phyloP scores from a whole-genome alignment of 2,797 vertebrate species.

The Tapirus indicus region DNA sequence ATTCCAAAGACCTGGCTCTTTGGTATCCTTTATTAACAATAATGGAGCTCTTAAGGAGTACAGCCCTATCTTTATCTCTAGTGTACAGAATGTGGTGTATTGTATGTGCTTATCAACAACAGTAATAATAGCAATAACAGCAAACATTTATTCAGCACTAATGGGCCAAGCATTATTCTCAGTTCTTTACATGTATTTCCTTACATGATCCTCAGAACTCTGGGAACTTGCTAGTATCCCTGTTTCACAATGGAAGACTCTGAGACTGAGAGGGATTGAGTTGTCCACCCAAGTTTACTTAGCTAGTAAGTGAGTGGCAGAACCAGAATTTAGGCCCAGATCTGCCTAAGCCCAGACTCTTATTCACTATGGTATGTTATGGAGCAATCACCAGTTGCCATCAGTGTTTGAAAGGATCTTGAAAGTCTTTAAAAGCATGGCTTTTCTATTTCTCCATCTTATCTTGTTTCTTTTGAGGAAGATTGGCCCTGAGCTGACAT shows the following conservation, averaged over 20 bases:
- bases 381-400: neutral
- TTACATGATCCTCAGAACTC: neutral
- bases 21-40: neutral
- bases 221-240: neutral
- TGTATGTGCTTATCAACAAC: neutral
- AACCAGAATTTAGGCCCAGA: neutral
- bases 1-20: neutral
- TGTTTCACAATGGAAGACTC: neutral
- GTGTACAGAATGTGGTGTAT: neutral
- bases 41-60: neutral
- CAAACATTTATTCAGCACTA: neutral
- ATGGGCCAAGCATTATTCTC: neutral
- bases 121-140: neutral
- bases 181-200: neutral
- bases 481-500: too few species aligned
- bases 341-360: neutral
- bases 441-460: neutral
- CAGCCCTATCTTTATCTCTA: neutral
- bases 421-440: slow-evolving; percentile 14
- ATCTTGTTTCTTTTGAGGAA: neutral
- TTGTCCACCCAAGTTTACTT: neutral
- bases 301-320: neutral
- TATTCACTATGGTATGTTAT: neutral
- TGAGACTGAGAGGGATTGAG: neutral
- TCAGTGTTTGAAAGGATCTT: neutral